Evolutionary conservation across 2,888 invertebrate species (phyloP), one percentile per base, ranked within the genome.

Genomic region (Spodoptera exigua): DNA sequence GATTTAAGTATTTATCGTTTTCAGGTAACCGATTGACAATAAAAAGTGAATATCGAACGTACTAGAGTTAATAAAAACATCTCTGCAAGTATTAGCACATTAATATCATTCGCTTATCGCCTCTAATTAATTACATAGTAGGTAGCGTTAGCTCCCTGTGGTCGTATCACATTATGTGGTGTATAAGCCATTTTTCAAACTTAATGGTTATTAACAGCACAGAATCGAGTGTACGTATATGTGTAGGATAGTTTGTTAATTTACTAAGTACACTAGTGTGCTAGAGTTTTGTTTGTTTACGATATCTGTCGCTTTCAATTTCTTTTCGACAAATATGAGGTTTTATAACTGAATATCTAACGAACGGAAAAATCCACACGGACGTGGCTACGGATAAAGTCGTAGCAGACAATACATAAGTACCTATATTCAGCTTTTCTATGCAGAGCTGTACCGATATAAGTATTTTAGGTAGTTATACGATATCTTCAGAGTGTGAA

Each of bases 181-280:
- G 48, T 43, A 56, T 46, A 65, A 56, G 40, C 51, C 32, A 73
- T 69, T 74, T 73, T 74, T 74, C 60, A 74, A 73, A 65, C 36
- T 69, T 73, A 74, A 65, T 74, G 53, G 47, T 43, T 69, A 53
- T 67, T 61, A 71, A 56, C 65, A 27, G 55, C 44, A 61, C 40
- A 46, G 49, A 54, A 64, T 40, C 34, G 44, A 36, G 34, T 16
- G 16, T 59, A 48, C 16, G 18, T 59, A 48, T 57, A 52, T 53
- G 39, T 54, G 18, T 59, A n/a, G n/a, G 45, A 9, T 67, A 36
- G 41, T 41, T 57, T 43, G 43, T 59, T 67, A 59, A 68, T 72
- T 43, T 11, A 32, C 11, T 53, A 44, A 37, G 35, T 40, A 53
- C 35, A 51, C 17, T 21, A 46, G 41, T 17, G 45, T 27, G 40